A percentile compares a stretch with the other conserved stretches of the same genome.
Conservation (phyloP, 2,113 vertebrate species). For the Calyptomena viridis region DNA sequence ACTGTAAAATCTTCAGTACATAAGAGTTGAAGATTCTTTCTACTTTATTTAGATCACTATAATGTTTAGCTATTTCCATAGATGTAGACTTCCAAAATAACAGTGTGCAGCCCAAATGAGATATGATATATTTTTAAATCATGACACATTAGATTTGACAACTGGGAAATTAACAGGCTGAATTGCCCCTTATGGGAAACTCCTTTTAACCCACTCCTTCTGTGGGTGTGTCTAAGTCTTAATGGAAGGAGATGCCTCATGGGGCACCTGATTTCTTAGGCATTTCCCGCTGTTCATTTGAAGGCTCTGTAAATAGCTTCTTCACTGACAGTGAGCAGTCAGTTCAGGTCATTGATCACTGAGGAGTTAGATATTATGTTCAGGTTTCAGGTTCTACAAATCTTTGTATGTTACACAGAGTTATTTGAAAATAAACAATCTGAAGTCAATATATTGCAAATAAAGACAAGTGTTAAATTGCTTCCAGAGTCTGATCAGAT, state of each 20-base stretch:
- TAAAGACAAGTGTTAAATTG: not conserved
- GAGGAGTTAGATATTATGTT: not conserved
- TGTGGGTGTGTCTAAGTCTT: not conserved
- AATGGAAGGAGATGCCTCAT: not conserved
- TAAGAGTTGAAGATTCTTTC: not conserved
- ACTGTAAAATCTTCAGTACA: not conserved
- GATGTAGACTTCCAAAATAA: not conserved
- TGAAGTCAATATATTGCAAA: not conserved
- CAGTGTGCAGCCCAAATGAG: not conserved
- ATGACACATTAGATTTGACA: not conserved
- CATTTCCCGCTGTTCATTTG: not conserved
- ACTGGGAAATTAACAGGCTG: not conserved
- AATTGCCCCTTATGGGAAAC: not conserved
- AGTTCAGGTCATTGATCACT: not conserved
- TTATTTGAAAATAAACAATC: not conserved
- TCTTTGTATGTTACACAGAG: not conserved
- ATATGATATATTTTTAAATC: not conserved
- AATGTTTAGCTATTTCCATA: not conserved
- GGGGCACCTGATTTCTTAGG: not conserved
- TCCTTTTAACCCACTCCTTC: not conserved
- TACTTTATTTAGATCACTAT: not conserved
- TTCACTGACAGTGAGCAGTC: not conserved
- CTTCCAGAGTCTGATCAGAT: not conserved
- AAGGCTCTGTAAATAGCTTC: not conserved
- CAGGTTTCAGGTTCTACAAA: not conserved